Evolutionary conservation across 2,113 vertebrate species (phyloP).

Genomic region (Rhombomys opimus): DNA sequence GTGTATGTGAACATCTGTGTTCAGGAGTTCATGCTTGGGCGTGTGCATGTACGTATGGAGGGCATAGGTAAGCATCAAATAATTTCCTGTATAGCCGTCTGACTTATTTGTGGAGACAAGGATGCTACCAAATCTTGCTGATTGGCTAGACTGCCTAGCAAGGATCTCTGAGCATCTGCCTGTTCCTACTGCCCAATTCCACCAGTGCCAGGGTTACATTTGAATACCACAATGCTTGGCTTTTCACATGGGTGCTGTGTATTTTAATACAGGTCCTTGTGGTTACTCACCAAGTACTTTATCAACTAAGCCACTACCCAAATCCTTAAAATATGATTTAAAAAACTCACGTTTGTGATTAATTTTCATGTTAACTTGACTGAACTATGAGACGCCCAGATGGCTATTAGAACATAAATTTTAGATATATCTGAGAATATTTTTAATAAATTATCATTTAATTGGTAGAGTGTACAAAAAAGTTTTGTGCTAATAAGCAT

Average conservation of each 20-base stretch:
- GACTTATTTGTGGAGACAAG: not conserved
- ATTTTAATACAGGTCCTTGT: too few relatives aligned
- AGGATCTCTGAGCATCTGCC: not conserved
- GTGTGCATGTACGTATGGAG: not conserved
- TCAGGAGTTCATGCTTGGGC: not conserved
- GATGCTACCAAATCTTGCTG: not conserved
- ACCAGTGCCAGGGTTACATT: not conserved
- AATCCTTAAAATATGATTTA: not conserved
- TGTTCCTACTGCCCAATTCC: not conserved
- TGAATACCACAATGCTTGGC: too few relatives aligned
- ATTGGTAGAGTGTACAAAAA: not conserved
- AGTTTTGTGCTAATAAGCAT: not conserved
- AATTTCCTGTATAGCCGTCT: not conserved
- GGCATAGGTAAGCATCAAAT: too few relatives aligned
- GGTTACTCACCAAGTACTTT: not conserved
- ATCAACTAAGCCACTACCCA: too few relatives aligned
- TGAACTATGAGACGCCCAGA: not conserved
- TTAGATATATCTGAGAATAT: not conserved
- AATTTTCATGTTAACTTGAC: not conserved
- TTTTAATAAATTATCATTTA: conserved; percentile 15
- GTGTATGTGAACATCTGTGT: not conserved
- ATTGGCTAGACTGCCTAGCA: not conserved
- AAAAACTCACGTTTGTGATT: not conserved
- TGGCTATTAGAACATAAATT: not conserved
- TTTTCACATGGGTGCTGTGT: not conserved